phyloP scores from a whole-genome alignment of 2,113 vertebrate species.

The Vombatus ursinus region DNA sequence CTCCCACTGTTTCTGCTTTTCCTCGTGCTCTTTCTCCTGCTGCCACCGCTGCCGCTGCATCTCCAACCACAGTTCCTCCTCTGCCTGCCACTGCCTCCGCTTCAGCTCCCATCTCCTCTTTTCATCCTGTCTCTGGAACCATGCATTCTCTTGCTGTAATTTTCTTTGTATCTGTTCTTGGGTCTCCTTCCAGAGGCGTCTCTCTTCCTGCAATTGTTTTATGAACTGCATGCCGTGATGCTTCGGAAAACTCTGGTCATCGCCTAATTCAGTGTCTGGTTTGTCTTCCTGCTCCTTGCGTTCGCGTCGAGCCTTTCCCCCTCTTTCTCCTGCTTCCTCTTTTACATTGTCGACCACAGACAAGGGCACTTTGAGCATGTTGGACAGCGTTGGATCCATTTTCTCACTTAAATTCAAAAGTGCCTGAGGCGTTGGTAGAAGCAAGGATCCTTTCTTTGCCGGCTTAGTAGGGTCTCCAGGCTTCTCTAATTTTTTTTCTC shows the following conservation, averaged over 20 bases:
- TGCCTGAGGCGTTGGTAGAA: background rate
- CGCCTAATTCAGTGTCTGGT: background rate
- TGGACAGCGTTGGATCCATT: slow-evolving; percentile 37
- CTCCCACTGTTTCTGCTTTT: slow-evolving; percentile 27
- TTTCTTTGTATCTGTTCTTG: background rate
- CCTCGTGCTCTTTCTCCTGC: slow-evolving; percentile 2
- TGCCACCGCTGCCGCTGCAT: background rate
- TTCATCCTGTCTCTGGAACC: background rate
- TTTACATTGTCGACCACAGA: slow-evolving; percentile 10
- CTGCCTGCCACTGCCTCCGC: slow-evolving; percentile 23
- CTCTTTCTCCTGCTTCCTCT: background rate
- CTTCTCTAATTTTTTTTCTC: slow-evolving; percentile 21
- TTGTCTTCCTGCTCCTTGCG: slow-evolving; percentile 15
- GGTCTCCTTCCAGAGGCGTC: background rate
- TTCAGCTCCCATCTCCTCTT: background rate
- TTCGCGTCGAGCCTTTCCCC: background rate
- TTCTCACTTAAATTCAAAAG: background rate
- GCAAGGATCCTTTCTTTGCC: background rate
- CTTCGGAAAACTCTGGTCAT: background rate
- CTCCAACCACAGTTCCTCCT: background rate
- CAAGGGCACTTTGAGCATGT: slow-evolving; percentile 52
- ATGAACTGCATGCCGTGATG: background rate
- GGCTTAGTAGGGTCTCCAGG: background rate
- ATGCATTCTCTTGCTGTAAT: background rate
- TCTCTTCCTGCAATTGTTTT: background rate